Conservation (phyloP, 2,113 vertebrate genomes). For the Caracal caracal region DNA sequence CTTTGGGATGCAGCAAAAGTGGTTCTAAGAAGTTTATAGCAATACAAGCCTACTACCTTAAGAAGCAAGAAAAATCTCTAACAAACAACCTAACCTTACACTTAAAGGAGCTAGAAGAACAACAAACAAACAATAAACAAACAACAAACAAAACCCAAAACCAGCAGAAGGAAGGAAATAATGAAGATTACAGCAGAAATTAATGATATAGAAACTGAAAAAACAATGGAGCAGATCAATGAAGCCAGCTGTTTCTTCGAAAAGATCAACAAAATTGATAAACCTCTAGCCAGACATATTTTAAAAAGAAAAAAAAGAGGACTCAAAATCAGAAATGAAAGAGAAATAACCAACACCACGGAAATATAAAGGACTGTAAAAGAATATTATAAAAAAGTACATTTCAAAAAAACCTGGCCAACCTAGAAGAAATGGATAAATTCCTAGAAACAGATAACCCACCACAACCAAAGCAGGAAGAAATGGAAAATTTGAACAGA, state of each 20-base stretch:
- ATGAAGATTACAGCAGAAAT: not conserved
- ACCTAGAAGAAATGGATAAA: not conserved
- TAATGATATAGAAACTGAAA: not conserved
- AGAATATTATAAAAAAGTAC: not conserved
- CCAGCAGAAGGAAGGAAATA: not conserved
- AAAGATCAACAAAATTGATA: not conserved
- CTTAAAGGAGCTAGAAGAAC: not conserved
- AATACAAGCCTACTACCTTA: not conserved
- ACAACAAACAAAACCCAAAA: not conserved
- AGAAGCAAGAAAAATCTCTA: not conserved
- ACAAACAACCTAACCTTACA: not conserved
- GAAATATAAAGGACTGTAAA: not conserved
- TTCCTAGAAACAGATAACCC: not conserved
- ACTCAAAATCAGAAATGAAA: not conserved
- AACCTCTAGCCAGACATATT: not conserved
- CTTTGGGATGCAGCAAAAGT: not conserved
- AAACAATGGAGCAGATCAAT: not conserved
- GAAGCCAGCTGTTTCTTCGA: not conserved
- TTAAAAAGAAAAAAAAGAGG: not conserved
- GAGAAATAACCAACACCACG: not conserved
- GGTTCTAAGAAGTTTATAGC: not conserved
- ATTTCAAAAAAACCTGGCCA: not conserved
- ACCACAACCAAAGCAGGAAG: not conserved
- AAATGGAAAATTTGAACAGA: not conserved
- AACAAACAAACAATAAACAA: not conserved